A percentile compares a stretch with the other conserved stretches of the same genome.
Conservation (phyloP, 1,140 invertebrate species). For the Cataglyphis hispanica region DNA sequence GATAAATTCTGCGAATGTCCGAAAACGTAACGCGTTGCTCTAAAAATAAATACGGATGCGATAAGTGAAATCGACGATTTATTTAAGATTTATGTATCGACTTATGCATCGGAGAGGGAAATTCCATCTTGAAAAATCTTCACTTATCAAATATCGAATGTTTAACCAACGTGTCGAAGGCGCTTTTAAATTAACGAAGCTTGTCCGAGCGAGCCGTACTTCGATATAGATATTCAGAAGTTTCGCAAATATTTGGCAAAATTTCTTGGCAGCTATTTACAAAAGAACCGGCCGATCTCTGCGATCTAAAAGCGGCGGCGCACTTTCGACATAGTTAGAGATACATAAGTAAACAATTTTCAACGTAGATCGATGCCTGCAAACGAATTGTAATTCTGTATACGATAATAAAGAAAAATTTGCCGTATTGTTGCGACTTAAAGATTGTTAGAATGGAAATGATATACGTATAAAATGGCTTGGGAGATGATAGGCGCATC, state of each 20-base stretch:
- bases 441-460: not conserved
- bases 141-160: conserved; percentile 8
- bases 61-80: not conserved
- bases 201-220: not conserved
- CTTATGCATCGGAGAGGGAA: not conserved
- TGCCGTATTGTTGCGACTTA: not conserved
- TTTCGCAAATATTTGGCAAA: conserved; percentile 58
- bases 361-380: not conserved
- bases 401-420: not conserved
- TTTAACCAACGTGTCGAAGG: not conserved
- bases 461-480: not conserved
- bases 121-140: not conserved
- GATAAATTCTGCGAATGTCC: not conserved
- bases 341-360: conserved; percentile 4
- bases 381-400: not conserved
- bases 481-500: not conserved
- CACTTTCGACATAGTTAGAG: not conserved
- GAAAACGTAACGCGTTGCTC: not conserved
- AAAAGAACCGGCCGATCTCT: not conserved
- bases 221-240: conserved; percentile 26
- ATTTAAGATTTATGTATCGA: not conserved
- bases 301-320: conserved; percentile 5
- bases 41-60: not conserved
- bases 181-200: conserved; percentile 47
- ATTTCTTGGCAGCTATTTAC: conserved; percentile 31